Evolutionary conservation across 2,113 vertebrate genomes (phyloP).

Genomic region (Ramphastos sulfuratus): DNA sequence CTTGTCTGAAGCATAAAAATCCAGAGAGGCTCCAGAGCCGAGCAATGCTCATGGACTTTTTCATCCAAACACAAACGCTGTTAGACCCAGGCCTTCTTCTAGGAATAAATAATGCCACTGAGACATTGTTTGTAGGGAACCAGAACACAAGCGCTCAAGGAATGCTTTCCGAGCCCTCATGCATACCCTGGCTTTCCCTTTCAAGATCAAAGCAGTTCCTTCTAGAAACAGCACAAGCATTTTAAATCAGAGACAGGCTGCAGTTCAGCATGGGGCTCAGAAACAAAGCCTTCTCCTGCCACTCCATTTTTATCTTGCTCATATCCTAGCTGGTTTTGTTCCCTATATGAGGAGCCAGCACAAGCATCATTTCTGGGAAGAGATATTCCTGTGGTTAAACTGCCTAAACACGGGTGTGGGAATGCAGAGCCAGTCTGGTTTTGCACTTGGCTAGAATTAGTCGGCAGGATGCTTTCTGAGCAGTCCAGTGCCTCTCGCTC

Average conservation of each 20-base stretch:
- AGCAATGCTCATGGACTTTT: fast-evolving
- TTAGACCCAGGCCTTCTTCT: background rate
- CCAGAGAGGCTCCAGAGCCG: background rate
- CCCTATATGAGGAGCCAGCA: background rate
- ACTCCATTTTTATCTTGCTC: background rate
- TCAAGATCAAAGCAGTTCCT: background rate
- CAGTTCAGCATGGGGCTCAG: fast-evolving
- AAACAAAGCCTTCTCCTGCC: fast-evolving
- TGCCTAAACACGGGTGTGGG: background rate
- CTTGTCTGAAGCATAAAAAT: background rate
- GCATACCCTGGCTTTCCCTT: background rate
- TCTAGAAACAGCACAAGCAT: background rate
- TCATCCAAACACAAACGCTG: background rate
- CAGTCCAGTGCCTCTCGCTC: background rate
- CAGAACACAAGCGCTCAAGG: fast-evolving
- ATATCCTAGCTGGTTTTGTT: background rate
- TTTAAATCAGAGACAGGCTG: background rate
- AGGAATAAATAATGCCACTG: background rate
- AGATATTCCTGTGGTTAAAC: background rate
- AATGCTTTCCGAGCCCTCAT: background rate
- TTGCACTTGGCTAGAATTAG: background rate
- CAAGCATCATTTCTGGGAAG: background rate
- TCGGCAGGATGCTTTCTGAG: background rate
- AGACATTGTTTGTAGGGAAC: background rate
- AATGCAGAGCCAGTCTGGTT: background rate